A percentile compares a stretch with the other conserved stretches of the same genome.
These are phyloP conservation scores for Vollenhovia emeryi DNA, from an alignment of 1,140 invertebrate species.

Conservation along the genomic window DNA sequence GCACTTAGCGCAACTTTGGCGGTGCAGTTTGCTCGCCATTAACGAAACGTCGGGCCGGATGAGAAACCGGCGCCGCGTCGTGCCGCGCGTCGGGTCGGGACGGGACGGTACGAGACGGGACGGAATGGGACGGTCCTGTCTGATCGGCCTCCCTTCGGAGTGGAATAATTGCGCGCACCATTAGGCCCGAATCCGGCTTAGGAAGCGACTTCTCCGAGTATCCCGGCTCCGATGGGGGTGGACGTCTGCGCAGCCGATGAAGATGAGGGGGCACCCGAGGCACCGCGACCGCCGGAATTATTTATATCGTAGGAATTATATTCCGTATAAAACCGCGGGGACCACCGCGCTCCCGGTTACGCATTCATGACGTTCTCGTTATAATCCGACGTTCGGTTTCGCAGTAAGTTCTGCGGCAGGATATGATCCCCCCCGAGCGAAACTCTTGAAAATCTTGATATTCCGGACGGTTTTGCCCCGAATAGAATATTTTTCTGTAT, in stretches of 20 bases:
- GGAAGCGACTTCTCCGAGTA: slow-evolving; percentile 59
- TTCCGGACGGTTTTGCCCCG: neutral
- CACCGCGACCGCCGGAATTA: slow-evolving; percentile 55
- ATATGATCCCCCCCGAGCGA: neutral
- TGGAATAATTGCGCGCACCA: slow-evolving; percentile 77
- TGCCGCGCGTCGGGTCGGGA: neutral
- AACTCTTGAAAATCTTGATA: slow-evolving; percentile 24
- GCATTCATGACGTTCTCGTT: slow-evolving; percentile 79
- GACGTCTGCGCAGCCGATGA: neutral
- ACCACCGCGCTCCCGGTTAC: slow-evolving; percentile 70
- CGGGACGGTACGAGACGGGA: too few relatives aligned
- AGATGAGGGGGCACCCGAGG: neutral
- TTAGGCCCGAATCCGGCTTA: slow-evolving; percentile 80
- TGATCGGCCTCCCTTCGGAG: slow-evolving; percentile 46
- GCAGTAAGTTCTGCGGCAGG: neutral
- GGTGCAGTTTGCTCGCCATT: slow-evolving; percentile 77
- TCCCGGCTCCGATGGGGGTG: neutral
- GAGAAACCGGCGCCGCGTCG: slow-evolving; percentile 66
- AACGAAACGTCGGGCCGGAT: slow-evolving; percentile 71
- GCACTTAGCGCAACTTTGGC: slow-evolving; percentile 57
- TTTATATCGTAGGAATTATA: slow-evolving; percentile 76
- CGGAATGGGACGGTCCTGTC: slow-evolving; percentile 13
- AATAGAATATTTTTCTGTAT: neutral
- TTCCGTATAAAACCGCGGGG: slow-evolving; percentile 73
- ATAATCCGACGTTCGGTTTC: slow-evolving; percentile 66